Percentiles rank a stretch among this genome's conserved stretches.
Evolutionary conservation across 2,888 invertebrate species (phyloP).

Genomic region (Hololepta plana): DNA sequence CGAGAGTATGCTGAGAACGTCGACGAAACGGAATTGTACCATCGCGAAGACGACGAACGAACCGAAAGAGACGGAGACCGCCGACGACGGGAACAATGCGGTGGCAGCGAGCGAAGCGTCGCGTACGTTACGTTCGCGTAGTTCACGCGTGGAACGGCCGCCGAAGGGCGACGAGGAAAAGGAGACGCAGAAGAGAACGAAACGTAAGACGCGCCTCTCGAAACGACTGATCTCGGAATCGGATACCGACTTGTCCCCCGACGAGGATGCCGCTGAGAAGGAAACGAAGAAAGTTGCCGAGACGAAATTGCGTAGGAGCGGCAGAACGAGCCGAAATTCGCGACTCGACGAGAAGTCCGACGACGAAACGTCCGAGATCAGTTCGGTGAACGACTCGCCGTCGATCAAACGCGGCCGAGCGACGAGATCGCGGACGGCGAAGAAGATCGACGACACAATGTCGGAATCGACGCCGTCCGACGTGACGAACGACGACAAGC

Average conservation of each 20-base stretch:
- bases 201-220: neutral
- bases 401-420: slow-evolving; percentile 14
- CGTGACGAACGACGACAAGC: no score
- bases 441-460: no score
- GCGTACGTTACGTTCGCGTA: no score
- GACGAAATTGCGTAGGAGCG: slow-evolving; percentile 18
- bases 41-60: no score
- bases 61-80: neutral
- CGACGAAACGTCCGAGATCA: no score
- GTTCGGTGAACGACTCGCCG: slow-evolving; percentile 11
- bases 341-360: slow-evolving; percentile 8
- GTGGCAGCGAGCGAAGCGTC: neutral
- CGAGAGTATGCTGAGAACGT: slow-evolving; percentile 40
- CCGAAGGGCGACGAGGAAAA: no score
- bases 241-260: slow-evolving; percentile 5
- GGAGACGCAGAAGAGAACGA: no score
- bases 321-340: slow-evolving; percentile 10
- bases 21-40: no score
- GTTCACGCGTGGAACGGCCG: no score
- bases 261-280: slow-evolving; percentile 5
- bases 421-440: slow-evolving; percentile 20
- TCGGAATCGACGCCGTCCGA: no score
- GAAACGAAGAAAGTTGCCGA: slow-evolving; percentile 8
- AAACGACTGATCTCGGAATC: slow-evolving; percentile 14
- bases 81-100: neutral